phyloP scores from a whole-genome alignment of 2,888 invertebrate genomes.

The Byasa hedistus region DNA sequence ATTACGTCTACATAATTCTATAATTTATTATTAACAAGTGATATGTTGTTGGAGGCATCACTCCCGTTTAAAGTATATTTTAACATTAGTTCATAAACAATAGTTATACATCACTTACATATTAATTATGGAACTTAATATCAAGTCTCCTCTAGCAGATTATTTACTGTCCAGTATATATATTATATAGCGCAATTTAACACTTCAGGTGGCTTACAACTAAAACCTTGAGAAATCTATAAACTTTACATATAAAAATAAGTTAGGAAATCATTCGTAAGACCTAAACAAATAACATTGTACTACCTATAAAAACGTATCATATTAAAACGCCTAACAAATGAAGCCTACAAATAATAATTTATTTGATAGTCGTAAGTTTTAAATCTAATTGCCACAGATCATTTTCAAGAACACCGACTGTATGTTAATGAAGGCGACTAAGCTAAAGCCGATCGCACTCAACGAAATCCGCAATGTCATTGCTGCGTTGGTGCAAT shows the following conservation, averaged over 20 bases:
- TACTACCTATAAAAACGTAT: slow-evolving; percentile 43
- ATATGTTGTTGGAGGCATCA: slow-evolving; percentile 77
- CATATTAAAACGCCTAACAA: slow-evolving; percentile 36
- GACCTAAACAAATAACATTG: slow-evolving; percentile 54
- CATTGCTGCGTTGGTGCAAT: slow-evolving; percentile 62
- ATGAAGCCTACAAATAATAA: slow-evolving; percentile 8
- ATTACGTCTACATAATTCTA: slow-evolving; percentile 70
- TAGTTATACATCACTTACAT: slow-evolving; percentile 55
- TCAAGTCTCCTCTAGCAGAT: slow-evolving; percentile 49
- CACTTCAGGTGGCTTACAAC: slow-evolving; percentile 73
- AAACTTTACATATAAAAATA: slow-evolving; percentile 63
- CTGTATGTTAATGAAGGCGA: slow-evolving; percentile 38
- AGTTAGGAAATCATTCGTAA: slow-evolving; percentile 61
- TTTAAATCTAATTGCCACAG: background rate
- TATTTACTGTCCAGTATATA: slow-evolving; percentile 50
- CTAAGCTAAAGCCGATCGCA: slow-evolving; percentile 34
- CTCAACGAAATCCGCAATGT: slow-evolving; percentile 39
- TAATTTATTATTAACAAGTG: slow-evolving; percentile 79
- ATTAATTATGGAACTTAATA: slow-evolving; percentile 54
- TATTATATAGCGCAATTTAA: slow-evolving; percentile 66
- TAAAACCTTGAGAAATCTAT: slow-evolving; percentile 56
- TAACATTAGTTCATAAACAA: slow-evolving; percentile 63
- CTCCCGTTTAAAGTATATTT: slow-evolving; percentile 64
- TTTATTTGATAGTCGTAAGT: background rate
- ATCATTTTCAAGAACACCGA: slow-evolving; percentile 48